Conservation (phyloP, 2,797 vertebrate species). For the Tokudaia tokunoshimensis region DNA sequence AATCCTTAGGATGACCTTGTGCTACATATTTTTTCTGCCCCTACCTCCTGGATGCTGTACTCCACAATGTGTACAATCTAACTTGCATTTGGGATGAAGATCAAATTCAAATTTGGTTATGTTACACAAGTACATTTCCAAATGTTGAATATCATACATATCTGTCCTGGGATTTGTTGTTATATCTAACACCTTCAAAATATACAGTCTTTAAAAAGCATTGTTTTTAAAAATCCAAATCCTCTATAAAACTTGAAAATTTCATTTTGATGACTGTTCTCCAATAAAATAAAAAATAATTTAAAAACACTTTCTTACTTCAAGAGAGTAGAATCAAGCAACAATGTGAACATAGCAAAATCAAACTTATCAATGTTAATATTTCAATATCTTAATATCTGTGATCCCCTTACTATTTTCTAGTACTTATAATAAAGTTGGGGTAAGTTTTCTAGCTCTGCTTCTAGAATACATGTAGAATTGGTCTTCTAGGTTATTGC, state of each 20-base stretch:
- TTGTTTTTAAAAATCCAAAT: not conserved
- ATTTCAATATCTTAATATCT: not conserved
- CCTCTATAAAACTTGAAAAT: not conserved
- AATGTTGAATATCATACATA: not conserved
- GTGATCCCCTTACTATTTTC: not conserved
- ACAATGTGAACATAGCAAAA: not conserved
- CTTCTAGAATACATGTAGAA: not conserved
- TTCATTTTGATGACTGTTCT: not conserved
- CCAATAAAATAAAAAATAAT: too few species aligned
- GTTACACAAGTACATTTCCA: not conserved
- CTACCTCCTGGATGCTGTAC: not conserved
- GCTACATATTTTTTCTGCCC: not conserved
- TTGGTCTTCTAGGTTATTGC: too few species aligned
- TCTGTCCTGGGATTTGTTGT: not conserved
- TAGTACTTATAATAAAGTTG: accelerated
- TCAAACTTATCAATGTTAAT: not conserved
- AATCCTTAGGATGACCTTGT: too few species aligned
- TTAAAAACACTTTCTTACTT: not conserved
- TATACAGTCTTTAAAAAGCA: too few species aligned
- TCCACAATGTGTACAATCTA: not conserved
- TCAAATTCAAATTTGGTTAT: not conserved
- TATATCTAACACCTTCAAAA: too few species aligned
- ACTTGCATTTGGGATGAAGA: not conserved
- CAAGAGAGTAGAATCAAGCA: not conserved
- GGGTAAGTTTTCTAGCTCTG: not conserved